phyloP scores from a whole-genome alignment of 1,140 invertebrate species.

The Drosophila watanabei region DNA sequence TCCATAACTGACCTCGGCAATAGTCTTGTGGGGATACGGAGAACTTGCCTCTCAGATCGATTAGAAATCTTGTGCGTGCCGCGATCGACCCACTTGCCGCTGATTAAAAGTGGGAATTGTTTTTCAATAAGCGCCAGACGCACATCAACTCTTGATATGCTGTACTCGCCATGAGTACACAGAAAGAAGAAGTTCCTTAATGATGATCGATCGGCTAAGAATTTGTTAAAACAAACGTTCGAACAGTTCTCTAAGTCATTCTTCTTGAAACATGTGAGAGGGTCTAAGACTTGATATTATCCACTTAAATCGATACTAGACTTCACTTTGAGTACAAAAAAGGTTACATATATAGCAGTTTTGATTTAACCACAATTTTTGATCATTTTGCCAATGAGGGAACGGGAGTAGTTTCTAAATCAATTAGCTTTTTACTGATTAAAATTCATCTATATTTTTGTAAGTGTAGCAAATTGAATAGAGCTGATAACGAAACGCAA shows the following conservation, averaged over 20 bases:
- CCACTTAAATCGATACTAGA: too few relatives aligned
- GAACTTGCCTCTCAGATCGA: conserved; percentile 31
- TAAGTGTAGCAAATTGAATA: conserved; percentile 43
- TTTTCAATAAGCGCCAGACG: conserved; percentile 56
- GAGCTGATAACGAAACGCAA: conserved; percentile 43
- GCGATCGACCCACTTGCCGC: conserved; percentile 43
- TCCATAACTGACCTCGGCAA: conserved; percentile 72
- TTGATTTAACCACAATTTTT: too few relatives aligned
- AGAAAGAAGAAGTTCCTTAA: conserved; percentile 1
- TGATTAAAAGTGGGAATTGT: conserved; percentile 72
- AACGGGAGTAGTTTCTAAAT: background rate
- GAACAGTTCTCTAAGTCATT: background rate
- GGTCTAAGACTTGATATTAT: too few relatives aligned
- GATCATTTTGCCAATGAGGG: background rate
- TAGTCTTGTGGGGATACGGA: conserved; percentile 29
- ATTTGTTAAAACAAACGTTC: background rate
- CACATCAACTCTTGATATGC: conserved; percentile 7
- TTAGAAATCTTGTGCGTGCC: conserved; percentile 63
- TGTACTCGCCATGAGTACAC: conserved; percentile 4
- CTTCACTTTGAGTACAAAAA: too few relatives aligned
- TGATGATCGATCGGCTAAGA: background rate
- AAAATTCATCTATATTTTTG: background rate
- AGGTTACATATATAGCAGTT: too few relatives aligned
- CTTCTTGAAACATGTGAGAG: too few relatives aligned
- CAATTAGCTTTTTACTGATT: too few relatives aligned